Evolutionary conservation across 2,113 vertebrate genomes (phyloP).

Genomic region (Rhombomys opimus): DNA sequence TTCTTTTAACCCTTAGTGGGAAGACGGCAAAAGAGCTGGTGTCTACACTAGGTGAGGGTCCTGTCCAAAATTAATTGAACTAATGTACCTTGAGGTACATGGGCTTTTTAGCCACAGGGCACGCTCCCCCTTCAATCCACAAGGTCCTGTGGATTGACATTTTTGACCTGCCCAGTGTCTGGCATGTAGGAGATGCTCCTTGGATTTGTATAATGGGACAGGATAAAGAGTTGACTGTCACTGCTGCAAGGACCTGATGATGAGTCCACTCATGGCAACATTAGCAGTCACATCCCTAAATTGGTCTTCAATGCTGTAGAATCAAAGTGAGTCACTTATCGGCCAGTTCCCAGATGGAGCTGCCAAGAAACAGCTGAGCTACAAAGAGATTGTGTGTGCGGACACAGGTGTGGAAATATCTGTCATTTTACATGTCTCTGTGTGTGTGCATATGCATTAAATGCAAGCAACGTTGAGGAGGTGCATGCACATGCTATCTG

Average conservation of each 20-base stretch:
- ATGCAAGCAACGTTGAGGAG: background rate
- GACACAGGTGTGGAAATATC: background rate
- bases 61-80: background rate
- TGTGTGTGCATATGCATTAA: background rate
- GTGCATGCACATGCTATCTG: background rate
- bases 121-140: background rate
- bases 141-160: background rate
- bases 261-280: no score
- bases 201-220: background rate
- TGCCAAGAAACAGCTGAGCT: constrained; percentile 9
- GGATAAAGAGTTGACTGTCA: background rate
- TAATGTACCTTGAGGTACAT: background rate
- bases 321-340: constrained; percentile 12
- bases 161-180: background rate
- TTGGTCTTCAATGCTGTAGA: background rate
- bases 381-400: background rate
- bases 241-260: background rate
- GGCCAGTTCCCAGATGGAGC: background rate
- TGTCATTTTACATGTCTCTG: background rate
- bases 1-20: background rate
- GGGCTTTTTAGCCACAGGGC: background rate
- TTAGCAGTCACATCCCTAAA: background rate
- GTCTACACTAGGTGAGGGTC: background rate
- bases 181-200: background rate
- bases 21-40: background rate